Evolutionary conservation across 2,797 vertebrate genomes (phyloP).

Genomic region (Chloroceryle inda): DNA sequence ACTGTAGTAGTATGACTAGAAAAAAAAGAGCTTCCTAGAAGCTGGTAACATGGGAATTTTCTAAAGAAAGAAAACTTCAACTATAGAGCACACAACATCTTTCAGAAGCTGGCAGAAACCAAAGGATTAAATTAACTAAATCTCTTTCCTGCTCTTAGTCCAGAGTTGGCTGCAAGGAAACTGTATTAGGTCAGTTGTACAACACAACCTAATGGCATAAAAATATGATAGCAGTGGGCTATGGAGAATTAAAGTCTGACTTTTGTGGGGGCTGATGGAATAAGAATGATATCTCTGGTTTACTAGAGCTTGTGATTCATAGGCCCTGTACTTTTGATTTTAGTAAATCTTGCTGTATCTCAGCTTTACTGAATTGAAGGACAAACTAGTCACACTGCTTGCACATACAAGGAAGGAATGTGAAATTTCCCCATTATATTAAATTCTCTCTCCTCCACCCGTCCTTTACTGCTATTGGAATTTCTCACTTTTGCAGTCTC

Average conservation of each 20-base stretch:
- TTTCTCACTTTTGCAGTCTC: background rate
- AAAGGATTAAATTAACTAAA: conserved; percentile 22
- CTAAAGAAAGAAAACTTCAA: background rate
- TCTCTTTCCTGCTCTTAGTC: background rate
- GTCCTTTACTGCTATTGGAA: background rate
- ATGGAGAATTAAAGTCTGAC: background rate
- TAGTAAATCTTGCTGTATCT: background rate
- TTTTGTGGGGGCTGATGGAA: background rate
- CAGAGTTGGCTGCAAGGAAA: background rate
- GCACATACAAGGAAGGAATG: background rate
- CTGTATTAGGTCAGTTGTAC: background rate
- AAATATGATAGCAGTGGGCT: background rate
- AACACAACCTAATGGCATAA: background rate
- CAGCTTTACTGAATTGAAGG: background rate
- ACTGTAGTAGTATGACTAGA: background rate
- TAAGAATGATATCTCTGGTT: background rate
- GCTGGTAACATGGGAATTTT: background rate
- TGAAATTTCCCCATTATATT: background rate
- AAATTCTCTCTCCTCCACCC: background rate
- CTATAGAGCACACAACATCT: background rate
- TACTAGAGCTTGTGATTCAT: background rate
- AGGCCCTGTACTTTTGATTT: background rate
- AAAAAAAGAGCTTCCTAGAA: background rate
- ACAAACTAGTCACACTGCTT: background rate
- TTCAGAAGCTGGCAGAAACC: conserved; percentile 22